Conservation (phyloP, 2,888 invertebrate species). For the Melolontha melolontha region DNA sequence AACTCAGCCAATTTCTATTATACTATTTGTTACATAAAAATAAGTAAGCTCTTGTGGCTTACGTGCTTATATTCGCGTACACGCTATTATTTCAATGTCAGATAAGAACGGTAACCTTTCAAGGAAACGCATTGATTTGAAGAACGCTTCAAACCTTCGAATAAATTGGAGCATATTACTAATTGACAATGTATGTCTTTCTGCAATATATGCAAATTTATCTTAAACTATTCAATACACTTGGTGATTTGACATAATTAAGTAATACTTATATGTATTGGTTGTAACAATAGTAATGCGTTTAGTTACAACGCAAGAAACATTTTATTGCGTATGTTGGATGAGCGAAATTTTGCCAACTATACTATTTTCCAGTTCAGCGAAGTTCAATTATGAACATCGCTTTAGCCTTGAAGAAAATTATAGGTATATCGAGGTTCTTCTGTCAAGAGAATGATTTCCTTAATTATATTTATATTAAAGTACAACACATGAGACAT, state of each 20-base stretch:
- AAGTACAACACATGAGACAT: too few relatives aligned
- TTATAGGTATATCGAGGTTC: too few relatives aligned
- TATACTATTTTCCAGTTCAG: conserved; percentile 25
- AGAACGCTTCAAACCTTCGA: conserved; percentile 19
- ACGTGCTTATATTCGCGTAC: conserved; percentile 30
- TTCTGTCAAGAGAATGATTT: too few relatives aligned
- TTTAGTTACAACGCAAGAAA: conserved; percentile 3
- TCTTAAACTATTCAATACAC: background rate
- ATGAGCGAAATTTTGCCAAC: conserved; percentile 18
- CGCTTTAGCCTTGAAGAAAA: conserved; percentile 1
- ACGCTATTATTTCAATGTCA: conserved; percentile 33
- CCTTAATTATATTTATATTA: too few relatives aligned
- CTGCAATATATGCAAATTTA: background rate
- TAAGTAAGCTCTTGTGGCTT: conserved; percentile 3
- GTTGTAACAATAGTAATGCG: background rate
- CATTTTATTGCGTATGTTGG: background rate
- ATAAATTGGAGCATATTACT: conserved; percentile 23
- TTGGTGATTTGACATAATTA: conserved; percentile 8
- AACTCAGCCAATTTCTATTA: background rate
- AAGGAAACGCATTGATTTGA: conserved; percentile 19
- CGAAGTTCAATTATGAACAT: conserved; percentile 11
- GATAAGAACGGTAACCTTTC: conserved; percentile 37
- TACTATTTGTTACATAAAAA: conserved; percentile 17
- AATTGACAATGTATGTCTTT: conserved; percentile 4
- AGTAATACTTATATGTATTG: conserved; percentile 1